Evolutionary conservation across 2,797 vertebrate genomes (phyloP).

Genomic region (Scyliorhinus canicula): DNA sequence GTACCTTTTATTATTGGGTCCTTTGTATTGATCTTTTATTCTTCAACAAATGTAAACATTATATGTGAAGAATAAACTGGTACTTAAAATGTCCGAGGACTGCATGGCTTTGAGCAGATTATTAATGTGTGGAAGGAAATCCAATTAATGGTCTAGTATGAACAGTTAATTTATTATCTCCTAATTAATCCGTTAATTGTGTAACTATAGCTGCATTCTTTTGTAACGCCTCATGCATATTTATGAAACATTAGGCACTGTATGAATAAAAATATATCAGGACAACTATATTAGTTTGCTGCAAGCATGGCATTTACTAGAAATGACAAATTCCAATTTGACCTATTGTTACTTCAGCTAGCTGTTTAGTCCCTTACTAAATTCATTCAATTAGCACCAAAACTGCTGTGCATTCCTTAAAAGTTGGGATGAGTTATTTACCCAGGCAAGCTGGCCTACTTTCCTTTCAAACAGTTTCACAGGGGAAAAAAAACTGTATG

Average conservation of each 20-base stretch:
- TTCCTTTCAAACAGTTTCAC: not conserved
- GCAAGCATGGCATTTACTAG: not conserved
- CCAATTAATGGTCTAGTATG: not conserved
- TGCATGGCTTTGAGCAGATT: not conserved
- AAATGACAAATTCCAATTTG: constrained; percentile 21
- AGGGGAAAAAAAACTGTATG: not conserved
- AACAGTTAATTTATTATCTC: constrained; percentile 33
- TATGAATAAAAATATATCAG: constrained; percentile 12
- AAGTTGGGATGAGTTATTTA: not conserved
- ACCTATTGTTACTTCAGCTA: not conserved
- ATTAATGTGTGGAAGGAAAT: not conserved
- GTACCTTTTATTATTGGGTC: not conserved
- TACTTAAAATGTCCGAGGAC: not conserved
- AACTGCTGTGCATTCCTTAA: not conserved
- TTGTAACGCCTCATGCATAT: constrained; percentile 4
- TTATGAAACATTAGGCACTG: constrained; percentile 16
- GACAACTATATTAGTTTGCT: constrained; percentile 29
- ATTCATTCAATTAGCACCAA: not conserved
- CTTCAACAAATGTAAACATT: constrained; percentile 19
- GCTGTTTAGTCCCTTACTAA: not conserved
- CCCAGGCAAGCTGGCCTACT: not conserved
- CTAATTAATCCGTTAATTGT: constrained; percentile 32
- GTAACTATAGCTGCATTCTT: constrained; percentile 23
- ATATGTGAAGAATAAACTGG: not conserved
- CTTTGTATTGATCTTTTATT: not conserved